A percentile compares a stretch with the other conserved stretches of the same genome.
Conservation (phyloP, 2,797 vertebrate genomes). For the Euphonia xanthogaster region DNA sequence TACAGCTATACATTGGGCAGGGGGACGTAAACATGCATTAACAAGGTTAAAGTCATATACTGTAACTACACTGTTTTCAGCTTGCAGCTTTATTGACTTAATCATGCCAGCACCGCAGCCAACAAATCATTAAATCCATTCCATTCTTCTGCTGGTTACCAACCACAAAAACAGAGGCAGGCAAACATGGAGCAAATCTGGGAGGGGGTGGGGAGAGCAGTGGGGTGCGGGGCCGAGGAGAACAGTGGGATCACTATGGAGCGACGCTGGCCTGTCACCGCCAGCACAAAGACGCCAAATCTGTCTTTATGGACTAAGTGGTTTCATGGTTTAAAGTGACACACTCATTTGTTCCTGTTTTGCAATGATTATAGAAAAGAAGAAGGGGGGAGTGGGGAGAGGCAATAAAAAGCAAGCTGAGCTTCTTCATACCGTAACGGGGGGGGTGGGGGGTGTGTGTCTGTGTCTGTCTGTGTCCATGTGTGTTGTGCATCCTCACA, state of each 20-base stretch:
- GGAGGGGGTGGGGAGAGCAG: background rate
- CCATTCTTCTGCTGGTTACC: slow-evolving; percentile 68
- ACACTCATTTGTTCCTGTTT: slow-evolving; percentile 64
- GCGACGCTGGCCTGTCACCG: slow-evolving; percentile 27
- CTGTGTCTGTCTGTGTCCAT: rapidly evolving
- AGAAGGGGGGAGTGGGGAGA: background rate
- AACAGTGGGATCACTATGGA: slow-evolving; percentile 57
- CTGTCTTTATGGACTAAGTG: slow-evolving; percentile 50
- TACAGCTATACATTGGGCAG: slow-evolving; percentile 39
- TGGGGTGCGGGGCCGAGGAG: background rate
- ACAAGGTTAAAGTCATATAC: slow-evolving; percentile 68
- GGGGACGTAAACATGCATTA: slow-evolving; percentile 58
- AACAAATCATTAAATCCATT: slow-evolving; percentile 72
- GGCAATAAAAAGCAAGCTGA: background rate
- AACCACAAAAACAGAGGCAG: slow-evolving; percentile 61
- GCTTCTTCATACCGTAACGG: background rate
- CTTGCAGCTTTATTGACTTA: slow-evolving; percentile 70
- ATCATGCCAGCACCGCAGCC: slow-evolving; percentile 60
- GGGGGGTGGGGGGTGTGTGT: too few species aligned
- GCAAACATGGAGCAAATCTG: slow-evolving; percentile 49
- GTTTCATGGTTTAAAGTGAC: slow-evolving; percentile 64
- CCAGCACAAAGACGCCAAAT: slow-evolving; percentile 57
- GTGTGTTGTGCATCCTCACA: background rate
- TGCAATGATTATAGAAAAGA: slow-evolving; percentile 44
- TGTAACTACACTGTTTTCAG: slow-evolving; percentile 62